Conservation (phyloP, 2,888 invertebrate species). For the Rhingia rostrata region DNA sequence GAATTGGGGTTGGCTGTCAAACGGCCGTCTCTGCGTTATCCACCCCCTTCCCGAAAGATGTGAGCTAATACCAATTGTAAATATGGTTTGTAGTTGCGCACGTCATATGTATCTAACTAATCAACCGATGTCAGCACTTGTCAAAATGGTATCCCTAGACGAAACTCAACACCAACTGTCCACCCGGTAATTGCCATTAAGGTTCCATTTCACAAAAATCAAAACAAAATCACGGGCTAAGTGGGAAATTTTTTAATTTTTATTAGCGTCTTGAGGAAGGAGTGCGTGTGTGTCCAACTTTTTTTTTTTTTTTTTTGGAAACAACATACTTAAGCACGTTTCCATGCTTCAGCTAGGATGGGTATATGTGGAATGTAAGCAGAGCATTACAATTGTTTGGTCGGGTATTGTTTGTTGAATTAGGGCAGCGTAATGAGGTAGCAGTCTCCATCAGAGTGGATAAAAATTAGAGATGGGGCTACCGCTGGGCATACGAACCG, state of each 20-base stretch:
- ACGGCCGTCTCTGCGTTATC: not conserved
- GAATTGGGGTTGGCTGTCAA: slow-evolving; percentile 38
- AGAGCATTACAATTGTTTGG: slow-evolving; percentile 57
- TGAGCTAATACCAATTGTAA: slow-evolving; percentile 46
- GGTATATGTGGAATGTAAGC: slow-evolving; percentile 25
- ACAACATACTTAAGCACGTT: slow-evolving; percentile 68
- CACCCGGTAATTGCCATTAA: slow-evolving; percentile 58
- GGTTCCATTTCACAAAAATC: slow-evolving; percentile 59
- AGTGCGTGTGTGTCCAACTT: slow-evolving; percentile 44
- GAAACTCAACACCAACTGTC: slow-evolving; percentile 1
- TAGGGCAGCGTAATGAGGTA: slow-evolving; percentile 47
- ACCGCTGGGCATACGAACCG: slow-evolving; percentile 39
- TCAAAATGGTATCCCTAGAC: slow-evolving; percentile 21
- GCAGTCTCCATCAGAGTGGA: slow-evolving; percentile 19
- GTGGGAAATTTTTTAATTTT: slow-evolving; percentile 44
- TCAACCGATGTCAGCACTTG: slow-evolving; percentile 48
- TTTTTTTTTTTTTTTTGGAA: not conserved
- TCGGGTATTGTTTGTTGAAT: not conserved
- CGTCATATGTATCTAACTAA: slow-evolving; percentile 23
- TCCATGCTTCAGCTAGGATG: slow-evolving; percentile 11
- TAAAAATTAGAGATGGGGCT: slow-evolving; percentile 20
- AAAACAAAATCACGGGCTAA: slow-evolving; percentile 48
- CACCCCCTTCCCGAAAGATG: not conserved
- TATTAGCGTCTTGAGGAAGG: slow-evolving; percentile 33
- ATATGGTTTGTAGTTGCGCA: slow-evolving; percentile 19